Conservation (phyloP, 2,888 invertebrate species). For the Phrixothrix hirtus region DNA sequence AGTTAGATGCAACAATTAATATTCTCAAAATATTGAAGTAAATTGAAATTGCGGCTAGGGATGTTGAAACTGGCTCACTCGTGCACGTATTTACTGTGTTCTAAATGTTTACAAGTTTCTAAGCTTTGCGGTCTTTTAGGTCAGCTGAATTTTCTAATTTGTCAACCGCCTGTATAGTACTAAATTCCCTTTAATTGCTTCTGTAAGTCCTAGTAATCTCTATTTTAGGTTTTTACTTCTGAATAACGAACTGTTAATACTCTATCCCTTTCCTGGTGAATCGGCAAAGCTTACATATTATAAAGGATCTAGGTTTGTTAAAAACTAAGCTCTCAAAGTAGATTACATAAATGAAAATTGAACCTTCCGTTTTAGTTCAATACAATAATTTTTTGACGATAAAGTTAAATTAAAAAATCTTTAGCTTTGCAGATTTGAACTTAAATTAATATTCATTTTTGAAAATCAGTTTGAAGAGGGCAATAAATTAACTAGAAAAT, state of each 20-base stretch:
- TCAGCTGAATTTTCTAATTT: constrained; percentile 18
- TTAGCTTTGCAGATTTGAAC: background rate
- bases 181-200: constrained; percentile 19
- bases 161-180: constrained; percentile 14
- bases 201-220: constrained; percentile 7
- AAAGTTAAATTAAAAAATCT: background rate
- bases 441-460: background rate
- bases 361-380: constrained; percentile 3
- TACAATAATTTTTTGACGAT: constrained; percentile 4
- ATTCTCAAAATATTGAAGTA: no score
- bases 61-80: no score
- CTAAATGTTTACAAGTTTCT: no score
- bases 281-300: background rate
- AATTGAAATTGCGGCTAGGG: no score
- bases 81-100: no score
- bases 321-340: no score
- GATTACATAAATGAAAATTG: no score
- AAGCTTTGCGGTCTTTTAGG: constrained; percentile 6
- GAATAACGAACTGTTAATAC: constrained; percentile 10
- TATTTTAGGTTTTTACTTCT: constrained; percentile 15
- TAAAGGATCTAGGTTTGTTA: no score
- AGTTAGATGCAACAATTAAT: no score
- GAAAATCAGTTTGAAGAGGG: constrained; percentile 4
- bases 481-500: constrained; percentile 14
- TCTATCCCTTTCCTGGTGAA: background rate